phyloP scores from a whole-genome alignment of 2,888 invertebrate genomes.

The Pyrocoelia pectoralis region DNA sequence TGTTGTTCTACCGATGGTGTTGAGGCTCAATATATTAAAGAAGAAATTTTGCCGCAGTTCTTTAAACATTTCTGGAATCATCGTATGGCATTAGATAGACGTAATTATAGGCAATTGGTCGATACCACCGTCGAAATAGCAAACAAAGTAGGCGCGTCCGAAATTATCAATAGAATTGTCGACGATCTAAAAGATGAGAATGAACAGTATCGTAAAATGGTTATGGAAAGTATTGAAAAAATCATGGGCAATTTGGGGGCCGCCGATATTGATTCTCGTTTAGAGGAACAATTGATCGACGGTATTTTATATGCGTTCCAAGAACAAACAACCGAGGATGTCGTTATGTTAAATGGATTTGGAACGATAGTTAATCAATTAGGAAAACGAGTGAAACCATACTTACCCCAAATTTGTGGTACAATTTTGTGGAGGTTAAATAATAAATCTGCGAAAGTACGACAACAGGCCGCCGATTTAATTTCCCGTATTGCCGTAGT shows the following conservation, averaged over 20 bases:
- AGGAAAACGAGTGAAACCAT: slow-evolving; percentile 97
- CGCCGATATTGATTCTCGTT: slow-evolving; percentile 95
- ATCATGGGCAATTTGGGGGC: slow-evolving; percentile 98
- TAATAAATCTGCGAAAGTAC: slow-evolving; percentile 98
- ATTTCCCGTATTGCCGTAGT: slow-evolving; percentile 98
- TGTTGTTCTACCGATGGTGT: slow-evolving; percentile 99
- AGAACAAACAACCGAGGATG: slow-evolving; percentile 99
- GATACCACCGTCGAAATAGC: slow-evolving; percentile 99
- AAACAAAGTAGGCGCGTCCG: slow-evolving; percentile 99
- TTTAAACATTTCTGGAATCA: slow-evolving; percentile 99
- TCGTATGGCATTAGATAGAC: slow-evolving; percentile 97
- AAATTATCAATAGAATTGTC: slow-evolving; percentile 97
- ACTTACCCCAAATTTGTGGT: slow-evolving; percentile 99
- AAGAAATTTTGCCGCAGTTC: slow-evolving; percentile 97
- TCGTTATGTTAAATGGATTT: slow-evolving; percentile 99
- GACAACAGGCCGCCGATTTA: slow-evolving; percentile 99
- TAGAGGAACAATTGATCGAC: slow-evolving; percentile 99
- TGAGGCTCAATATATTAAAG: slow-evolving; percentile 98
- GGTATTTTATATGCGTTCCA: slow-evolving; percentile 99
- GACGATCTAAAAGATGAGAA: slow-evolving; percentile 99
- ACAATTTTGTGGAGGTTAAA: slow-evolving; percentile 99
- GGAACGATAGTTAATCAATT: slow-evolving; percentile 98
- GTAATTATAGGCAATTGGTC: slow-evolving; percentile 97
- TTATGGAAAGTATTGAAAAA: slow-evolving; percentile 99
- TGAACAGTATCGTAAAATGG: slow-evolving; percentile 99